These are phyloP conservation scores for Drosophila pseudotalamancana DNA, from an alignment of 2,888 invertebrate genomes.

Conservation along the genomic window DNA sequence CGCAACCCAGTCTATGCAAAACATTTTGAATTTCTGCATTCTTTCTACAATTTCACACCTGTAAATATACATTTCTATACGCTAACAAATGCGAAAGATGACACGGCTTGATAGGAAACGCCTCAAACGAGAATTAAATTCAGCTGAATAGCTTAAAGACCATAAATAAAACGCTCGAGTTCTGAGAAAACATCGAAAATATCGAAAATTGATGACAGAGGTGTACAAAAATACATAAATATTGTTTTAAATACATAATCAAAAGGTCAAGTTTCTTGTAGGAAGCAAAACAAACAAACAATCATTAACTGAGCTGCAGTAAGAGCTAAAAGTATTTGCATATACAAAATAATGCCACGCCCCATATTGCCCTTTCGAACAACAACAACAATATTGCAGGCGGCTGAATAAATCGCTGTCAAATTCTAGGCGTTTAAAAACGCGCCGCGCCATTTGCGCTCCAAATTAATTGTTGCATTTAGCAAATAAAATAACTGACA, in stretches of 20 bases:
- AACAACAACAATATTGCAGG: not conserved
- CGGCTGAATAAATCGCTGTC: constrained; percentile 15
- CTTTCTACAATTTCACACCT: constrained; percentile 1
- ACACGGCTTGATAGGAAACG: not conserved
- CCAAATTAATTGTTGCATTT: constrained; percentile 55
- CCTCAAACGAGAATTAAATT: not conserved
- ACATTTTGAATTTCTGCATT: constrained; percentile 3
- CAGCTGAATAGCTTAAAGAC: not conserved
- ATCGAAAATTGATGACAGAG: not conserved
- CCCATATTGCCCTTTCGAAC: no score
- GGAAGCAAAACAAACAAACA: not conserved
- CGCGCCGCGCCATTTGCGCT: constrained; percentile 17
- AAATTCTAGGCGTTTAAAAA: constrained; percentile 27
- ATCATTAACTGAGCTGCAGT: constrained; percentile 10
- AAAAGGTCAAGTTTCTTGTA: not conserved
- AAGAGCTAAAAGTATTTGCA: not conserved
- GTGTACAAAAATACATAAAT: not conserved
- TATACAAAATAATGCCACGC: not conserved
- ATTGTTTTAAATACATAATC: not conserved
- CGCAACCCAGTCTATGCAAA: not conserved
- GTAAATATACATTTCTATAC: not conserved
- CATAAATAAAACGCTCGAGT: constrained; percentile 1
- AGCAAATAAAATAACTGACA: constrained; percentile 44
- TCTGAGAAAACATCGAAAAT: constrained; percentile 8
- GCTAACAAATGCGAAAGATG: not conserved